Conservation (phyloP, 1,140 invertebrate genomes). For the Condylostylus longicornis region DNA sequence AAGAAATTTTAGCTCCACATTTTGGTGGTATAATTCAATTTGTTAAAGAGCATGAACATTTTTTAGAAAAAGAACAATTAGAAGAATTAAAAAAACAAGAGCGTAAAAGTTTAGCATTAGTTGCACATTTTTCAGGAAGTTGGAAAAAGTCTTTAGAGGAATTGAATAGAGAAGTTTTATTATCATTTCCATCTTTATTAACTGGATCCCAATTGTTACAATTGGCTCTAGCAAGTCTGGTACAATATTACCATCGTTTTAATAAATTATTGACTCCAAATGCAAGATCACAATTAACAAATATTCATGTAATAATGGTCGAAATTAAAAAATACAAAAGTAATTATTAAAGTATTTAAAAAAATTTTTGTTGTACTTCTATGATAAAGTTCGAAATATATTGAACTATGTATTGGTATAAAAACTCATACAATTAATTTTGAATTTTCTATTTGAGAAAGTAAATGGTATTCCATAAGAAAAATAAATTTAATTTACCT, state of each 20-base stretch:
- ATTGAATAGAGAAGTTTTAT: conserved; percentile 85
- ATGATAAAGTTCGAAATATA: too few relatives aligned
- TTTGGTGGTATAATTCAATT: conserved; percentile 94
- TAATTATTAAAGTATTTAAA: conserved; percentile 62
- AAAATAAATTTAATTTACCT: too few relatives aligned
- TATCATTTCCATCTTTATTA: conserved; percentile 91
- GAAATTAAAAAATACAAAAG: conserved; percentile 99
- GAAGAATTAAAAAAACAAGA: conserved; percentile 71
- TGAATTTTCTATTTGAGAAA: neutral
- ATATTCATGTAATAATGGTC: conserved; percentile 98
- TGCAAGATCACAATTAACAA: conserved; percentile 79
- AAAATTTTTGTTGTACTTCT: too few relatives aligned
- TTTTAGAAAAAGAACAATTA: conserved; percentile 64
- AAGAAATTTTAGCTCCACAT: conserved; percentile 89
- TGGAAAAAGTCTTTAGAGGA: conserved; percentile 93
- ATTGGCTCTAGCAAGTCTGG: conserved; percentile 83
- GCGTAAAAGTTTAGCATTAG: conserved; percentile 63
- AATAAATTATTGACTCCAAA: conserved; percentile 87
- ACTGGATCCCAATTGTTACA: conserved; percentile 88
- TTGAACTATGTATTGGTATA: too few relatives aligned
- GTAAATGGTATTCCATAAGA: too few relatives aligned
- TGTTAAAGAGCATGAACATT: conserved; percentile 86
- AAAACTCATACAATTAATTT: neutral
- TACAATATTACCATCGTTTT: conserved; percentile 96
- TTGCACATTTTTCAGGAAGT: conserved; percentile 74